Conservation (phyloP, 2,797 vertebrate genomes). For the Tauraco hartlaubi region DNA sequence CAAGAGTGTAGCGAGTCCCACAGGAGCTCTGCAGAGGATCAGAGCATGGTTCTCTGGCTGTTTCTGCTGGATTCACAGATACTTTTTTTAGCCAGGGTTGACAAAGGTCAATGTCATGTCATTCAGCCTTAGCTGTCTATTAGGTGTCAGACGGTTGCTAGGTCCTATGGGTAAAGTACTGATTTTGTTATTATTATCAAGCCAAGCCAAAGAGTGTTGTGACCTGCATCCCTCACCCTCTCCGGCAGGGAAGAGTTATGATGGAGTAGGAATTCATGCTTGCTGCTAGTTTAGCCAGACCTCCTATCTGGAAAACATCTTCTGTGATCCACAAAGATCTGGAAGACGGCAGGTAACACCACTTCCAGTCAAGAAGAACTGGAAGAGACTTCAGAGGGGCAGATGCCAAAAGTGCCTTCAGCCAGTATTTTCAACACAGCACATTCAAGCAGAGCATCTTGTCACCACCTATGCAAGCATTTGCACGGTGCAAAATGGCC, state of each 20-base stretch:
- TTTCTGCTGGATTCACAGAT: background rate
- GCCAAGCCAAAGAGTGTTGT: background rate
- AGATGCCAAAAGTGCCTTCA: background rate
- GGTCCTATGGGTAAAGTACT: background rate
- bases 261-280: background rate
- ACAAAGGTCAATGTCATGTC: constrained; percentile 18
- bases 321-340: background rate
- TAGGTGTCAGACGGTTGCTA: background rate
- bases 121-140: background rate
- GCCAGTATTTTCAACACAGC: background rate
- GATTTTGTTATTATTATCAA: background rate
- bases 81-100: background rate
- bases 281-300: background rate
- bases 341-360: background rate
- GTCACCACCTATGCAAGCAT: background rate
- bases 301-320: background rate
- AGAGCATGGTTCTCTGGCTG: background rate
- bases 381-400: background rate
- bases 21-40: background rate
- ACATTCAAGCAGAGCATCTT: background rate
- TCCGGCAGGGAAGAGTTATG: background rate
- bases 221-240: background rate
- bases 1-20: background rate
- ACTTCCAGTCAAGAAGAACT: background rate
- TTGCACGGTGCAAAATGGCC: background rate